These are phyloP conservation scores for Anguilla pacifica DNA, from an alignment of 2,797 vertebrate species.

Conservation along the genomic window DNA sequence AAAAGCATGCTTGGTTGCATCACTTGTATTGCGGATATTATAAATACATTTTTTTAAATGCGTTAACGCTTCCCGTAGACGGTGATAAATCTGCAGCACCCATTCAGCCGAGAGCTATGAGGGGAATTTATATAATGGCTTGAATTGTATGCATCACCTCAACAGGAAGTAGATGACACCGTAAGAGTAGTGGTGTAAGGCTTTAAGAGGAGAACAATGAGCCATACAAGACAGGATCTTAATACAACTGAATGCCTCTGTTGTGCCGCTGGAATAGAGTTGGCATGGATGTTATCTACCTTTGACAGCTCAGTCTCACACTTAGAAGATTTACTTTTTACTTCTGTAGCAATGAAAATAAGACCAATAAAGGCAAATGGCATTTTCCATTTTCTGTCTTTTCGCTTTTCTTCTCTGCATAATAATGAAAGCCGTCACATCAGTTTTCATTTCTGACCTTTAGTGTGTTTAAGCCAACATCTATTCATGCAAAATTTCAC, in stretches of 20 bases:
- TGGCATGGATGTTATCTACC: not conserved
- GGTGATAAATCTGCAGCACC: not conserved
- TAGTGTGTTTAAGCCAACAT: not conserved
- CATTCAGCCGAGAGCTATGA: not conserved
- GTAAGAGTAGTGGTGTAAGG: constrained; percentile 9
- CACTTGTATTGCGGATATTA: not conserved
- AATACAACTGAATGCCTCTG: not conserved
- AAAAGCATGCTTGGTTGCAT: not conserved
- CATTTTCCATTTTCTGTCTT: not conserved
- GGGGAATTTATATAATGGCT: constrained; percentile 8
- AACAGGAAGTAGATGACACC: constrained; percentile 1
- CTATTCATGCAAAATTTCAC: not conserved
- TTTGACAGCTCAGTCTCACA: constrained; percentile 9
- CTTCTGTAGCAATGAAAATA: not conserved
- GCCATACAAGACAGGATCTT: constrained; percentile 17
- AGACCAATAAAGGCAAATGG: not conserved
- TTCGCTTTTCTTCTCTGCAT: not conserved
- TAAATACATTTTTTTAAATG: not conserved
- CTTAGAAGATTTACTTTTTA: not conserved
- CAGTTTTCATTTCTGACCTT: not conserved
- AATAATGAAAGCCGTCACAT: not conserved
- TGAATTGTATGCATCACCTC: constrained; percentile 9
- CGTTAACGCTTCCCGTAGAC: not conserved
- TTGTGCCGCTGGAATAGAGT: not conserved
- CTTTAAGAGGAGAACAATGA: constrained; percentile 6